Evolutionary conservation across 2,888 invertebrate species (phyloP).

Genomic region (Falcaria lacertinaria): DNA sequence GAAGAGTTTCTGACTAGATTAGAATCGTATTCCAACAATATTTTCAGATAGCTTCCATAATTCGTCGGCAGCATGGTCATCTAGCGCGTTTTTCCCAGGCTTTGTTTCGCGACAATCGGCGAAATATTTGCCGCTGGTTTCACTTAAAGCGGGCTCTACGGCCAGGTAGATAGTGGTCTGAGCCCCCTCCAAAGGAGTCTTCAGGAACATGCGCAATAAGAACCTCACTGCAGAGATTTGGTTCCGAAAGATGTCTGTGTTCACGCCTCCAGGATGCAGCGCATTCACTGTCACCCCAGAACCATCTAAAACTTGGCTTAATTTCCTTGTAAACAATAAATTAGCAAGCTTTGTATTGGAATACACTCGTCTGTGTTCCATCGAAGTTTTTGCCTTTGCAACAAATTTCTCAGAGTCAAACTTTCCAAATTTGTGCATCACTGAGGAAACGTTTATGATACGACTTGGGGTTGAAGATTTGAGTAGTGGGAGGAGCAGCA

Average conservation of each 20-base stretch:
- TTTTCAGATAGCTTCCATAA: slow-evolving; percentile 87
- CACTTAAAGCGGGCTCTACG: slow-evolving; percentile 83
- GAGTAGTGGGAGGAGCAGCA: slow-evolving; percentile 86
- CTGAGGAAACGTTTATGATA: slow-evolving; percentile 87
- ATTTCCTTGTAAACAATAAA: slow-evolving; percentile 83
- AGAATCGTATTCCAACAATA: slow-evolving; percentile 5
- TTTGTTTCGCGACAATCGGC: slow-evolving; percentile 83
- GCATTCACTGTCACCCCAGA: slow-evolving; percentile 87
- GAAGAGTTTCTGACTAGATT: neutral
- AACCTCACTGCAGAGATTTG: slow-evolving; percentile 80
- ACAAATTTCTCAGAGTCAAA: slow-evolving; percentile 84
- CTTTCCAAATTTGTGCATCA: slow-evolving; percentile 83
- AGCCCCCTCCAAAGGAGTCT: slow-evolving; percentile 85
- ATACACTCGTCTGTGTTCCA: slow-evolving; percentile 67
- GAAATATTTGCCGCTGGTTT: slow-evolving; percentile 86
- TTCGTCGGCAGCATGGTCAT: slow-evolving; percentile 83
- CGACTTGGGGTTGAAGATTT: slow-evolving; percentile 85
- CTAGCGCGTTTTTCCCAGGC: slow-evolving; percentile 76
- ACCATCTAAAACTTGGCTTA: slow-evolving; percentile 81
- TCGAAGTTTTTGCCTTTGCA: slow-evolving; percentile 77
- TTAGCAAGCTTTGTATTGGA: slow-evolving; percentile 88
- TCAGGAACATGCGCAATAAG: slow-evolving; percentile 81
- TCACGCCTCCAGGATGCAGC: slow-evolving; percentile 89
- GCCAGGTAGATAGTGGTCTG: slow-evolving; percentile 86
- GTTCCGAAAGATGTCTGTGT: slow-evolving; percentile 87